These are phyloP conservation scores for Marmota monax DNA, from an alignment of 2,113 vertebrate genomes.

Conservation along the genomic window DNA sequence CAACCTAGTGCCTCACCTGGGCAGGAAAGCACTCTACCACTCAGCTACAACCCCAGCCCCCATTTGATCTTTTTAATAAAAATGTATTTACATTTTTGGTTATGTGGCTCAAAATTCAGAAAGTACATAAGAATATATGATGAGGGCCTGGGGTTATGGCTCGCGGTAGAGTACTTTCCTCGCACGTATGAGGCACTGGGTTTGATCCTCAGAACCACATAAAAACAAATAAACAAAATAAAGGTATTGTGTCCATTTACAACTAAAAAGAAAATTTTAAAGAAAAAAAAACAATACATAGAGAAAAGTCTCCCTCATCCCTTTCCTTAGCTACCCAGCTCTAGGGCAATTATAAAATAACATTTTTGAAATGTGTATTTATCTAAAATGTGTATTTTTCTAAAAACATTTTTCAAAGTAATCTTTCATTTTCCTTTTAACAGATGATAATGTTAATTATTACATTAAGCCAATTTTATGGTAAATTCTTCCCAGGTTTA, in stretches of 20 bases:
- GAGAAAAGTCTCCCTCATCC: not conserved
- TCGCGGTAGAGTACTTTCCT: too few relatives aligned
- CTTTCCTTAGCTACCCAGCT: not conserved
- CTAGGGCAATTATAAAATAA: slow-evolving; percentile 47
- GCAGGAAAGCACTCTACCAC: too few relatives aligned
- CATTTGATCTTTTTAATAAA: slow-evolving; percentile 33
- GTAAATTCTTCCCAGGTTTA: slow-evolving; percentile 45
- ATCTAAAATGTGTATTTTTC: slow-evolving; percentile 54
- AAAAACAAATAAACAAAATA: too few relatives aligned
- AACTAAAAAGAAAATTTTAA: too few relatives aligned
- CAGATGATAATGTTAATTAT: slow-evolving; percentile 61
- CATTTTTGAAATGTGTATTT: slow-evolving; percentile 47
- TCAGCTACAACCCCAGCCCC: too few relatives aligned
- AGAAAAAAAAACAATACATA: too few relatives aligned
- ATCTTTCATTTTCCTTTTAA: slow-evolving; percentile 13
- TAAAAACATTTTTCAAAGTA: slow-evolving; percentile 62
- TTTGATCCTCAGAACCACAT: too few relatives aligned
- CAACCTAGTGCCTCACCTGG: too few relatives aligned
- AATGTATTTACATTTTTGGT: slow-evolving; percentile 34
- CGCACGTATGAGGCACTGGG: too few relatives aligned
- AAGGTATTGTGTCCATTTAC: too few relatives aligned
- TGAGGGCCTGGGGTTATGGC: not conserved
- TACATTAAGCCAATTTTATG: slow-evolving; percentile 37
- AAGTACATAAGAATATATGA: not conserved
- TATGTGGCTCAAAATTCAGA: slow-evolving; percentile 26